These are phyloP conservation scores for Accipiter cooperii DNA, from an alignment of 2,113 vertebrate genomes.

Conservation along the genomic window DNA sequence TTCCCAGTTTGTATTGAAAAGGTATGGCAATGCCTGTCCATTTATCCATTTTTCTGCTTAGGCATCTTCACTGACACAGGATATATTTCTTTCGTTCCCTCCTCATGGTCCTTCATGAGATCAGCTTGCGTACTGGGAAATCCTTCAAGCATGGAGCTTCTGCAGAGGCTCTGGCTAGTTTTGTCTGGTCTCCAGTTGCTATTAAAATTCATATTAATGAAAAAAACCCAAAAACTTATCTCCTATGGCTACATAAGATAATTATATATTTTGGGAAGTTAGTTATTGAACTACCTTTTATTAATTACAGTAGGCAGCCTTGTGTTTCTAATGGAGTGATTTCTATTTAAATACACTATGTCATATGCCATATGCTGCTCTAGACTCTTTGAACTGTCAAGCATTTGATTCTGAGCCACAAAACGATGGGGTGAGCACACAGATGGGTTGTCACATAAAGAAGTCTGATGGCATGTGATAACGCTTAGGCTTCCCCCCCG, in stretches of 20 bases:
- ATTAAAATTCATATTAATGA: background rate
- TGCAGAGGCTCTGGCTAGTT: background rate
- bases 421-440: background rate
- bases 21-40: background rate
- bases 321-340: slow-evolving; percentile 38
- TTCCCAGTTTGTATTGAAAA: background rate
- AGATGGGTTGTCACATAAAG: slow-evolving; percentile 52
- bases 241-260: background rate
- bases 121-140: background rate
- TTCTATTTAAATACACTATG: slow-evolving; percentile 59
- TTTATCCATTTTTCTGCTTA: background rate
- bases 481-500: background rate
- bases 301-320: slow-evolving; percentile 9
- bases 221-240: background rate
- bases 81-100: background rate
- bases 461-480: slow-evolving; percentile 57
- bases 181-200: background rate
- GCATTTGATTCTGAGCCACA: slow-evolving; percentile 35
- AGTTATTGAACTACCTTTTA: slow-evolving; percentile 12
- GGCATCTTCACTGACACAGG: background rate
- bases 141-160: background rate
- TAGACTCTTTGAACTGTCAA: slow-evolving; percentile 57
- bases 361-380: slow-evolving; percentile 50
- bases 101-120: background rate
- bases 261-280: background rate